Evolutionary conservation across 2,113 vertebrate species (phyloP), one percentile per base, ranked within the genome.

Genomic region (Eptesicus fuscus): DNA sequence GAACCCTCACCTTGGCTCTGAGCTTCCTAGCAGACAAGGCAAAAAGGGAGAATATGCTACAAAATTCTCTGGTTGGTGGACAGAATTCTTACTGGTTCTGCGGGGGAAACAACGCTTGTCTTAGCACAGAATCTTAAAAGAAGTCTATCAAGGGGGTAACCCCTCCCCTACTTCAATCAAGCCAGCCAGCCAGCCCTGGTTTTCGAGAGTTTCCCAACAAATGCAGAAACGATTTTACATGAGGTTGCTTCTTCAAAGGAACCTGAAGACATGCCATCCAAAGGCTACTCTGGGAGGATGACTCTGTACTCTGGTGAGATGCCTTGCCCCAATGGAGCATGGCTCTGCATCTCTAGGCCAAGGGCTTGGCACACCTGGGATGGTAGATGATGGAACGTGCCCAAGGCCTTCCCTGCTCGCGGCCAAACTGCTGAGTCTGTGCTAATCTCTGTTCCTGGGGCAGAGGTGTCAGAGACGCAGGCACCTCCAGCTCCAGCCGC

Each of bases 341-440:
- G 4, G 22, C 25, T 51, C 51, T 2, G 17, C 35, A 44, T 56
- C 69, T 49, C n/a, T 3, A 40, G 56, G 42, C 44, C 47, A 9
- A 28, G 71, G 80, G 74, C 37, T 63, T 30, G 0, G 9, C 49
- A 47, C 42, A 92, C 59, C 74, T 77, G 76, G 65, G 3, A 1
- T 47, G 49, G 59, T 1, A 76, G 47, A 35, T 0, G 0, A 12
- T 2, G 47, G 56, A n/a, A 2, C 0, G 0, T 0, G 53, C 63
- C 63, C 73, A 44, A 80, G 79, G 59, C 76, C 84, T 79, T 22
- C 74, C 79, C 83, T 13, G 37, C 42, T 86, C 40, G 7, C 0
- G 0, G 47, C 59, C 53, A 74, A 73, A 35, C 84, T 37, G 30
- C 61, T 10, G 70, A 11, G n/a, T 91, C 44, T 51, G 4, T 77